Percentiles rank a stretch among this genome's conserved stretches.
Conservation (phyloP, 2,888 invertebrate species). For the Sinotaia quadrata region DNA sequence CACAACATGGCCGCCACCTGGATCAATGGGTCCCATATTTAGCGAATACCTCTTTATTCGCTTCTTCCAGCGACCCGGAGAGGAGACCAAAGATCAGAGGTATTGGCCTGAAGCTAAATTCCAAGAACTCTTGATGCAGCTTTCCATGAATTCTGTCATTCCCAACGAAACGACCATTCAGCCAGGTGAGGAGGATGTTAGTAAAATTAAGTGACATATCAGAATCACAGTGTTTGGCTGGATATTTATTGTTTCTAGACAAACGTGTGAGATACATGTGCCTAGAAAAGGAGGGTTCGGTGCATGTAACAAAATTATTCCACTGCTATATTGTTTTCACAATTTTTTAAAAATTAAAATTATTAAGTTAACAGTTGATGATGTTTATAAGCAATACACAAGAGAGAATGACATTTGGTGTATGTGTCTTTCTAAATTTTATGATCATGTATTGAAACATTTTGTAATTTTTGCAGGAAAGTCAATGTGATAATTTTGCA, state of each 20-base stretch:
- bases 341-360: too few species aligned
- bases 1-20: slow-evolving; percentile 68
- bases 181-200: slow-evolving; percentile 44
- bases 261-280: too few species aligned
- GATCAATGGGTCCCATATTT: slow-evolving; percentile 70
- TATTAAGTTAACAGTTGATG: too few species aligned
- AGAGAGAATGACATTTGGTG: too few species aligned
- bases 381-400: too few species aligned
- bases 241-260: not conserved
- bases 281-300: not conserved
- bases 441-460: too few species aligned
- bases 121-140: slow-evolving; percentile 67
- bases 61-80: slow-evolving; percentile 56
- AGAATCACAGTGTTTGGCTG: not conserved
- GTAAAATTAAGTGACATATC: too few species aligned
- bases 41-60: slow-evolving; percentile 68
- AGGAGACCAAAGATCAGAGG: slow-evolving; percentile 53
- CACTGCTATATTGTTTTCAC: too few species aligned
- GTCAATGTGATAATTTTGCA: too few species aligned
- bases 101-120: slow-evolving; percentile 67
- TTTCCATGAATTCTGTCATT: slow-evolving; percentile 53
- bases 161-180: slow-evolving; percentile 53
- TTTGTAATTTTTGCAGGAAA: too few species aligned
- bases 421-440: too few species aligned
- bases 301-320: too few species aligned